These are phyloP conservation scores for Elanoides forficatus DNA, from an alignment of 2,113 vertebrate genomes.

Conservation along the genomic window DNA sequence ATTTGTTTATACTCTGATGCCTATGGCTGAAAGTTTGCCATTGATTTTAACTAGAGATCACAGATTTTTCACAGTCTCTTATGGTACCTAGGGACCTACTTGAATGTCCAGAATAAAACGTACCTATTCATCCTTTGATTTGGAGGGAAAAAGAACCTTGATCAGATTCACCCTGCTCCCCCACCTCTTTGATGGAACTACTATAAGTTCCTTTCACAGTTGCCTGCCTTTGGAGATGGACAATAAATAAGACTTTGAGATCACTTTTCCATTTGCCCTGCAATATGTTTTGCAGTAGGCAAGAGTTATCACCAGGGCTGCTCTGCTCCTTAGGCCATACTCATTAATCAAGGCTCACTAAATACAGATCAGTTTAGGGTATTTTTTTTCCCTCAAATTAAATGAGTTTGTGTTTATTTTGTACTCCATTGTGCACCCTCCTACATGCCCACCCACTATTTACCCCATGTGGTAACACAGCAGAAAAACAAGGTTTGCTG, in stretches of 20 bases:
- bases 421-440: neutral
- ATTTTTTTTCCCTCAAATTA: neutral
- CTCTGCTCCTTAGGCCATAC: conserved; percentile 16
- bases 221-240: neutral
- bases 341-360: conserved; percentile 8
- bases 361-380: conserved; percentile 36
- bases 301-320: neutral
- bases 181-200: neutral
- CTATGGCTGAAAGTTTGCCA: neutral
- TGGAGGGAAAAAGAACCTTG: neutral
- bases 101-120: neutral
- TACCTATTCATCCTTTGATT: neutral
- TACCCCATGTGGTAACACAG: conserved; percentile 4
- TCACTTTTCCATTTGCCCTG: neutral
- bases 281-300: conserved; percentile 4
- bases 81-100: neutral
- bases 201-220: neutral
- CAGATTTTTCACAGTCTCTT: neutral
- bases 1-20: neutral
- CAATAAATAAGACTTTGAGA: neutral
- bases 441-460: neutral
- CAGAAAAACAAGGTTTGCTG: neutral
- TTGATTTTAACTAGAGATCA: neutral
- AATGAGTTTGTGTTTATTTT: conserved; percentile 37
- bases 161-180: neutral